Evolutionary conservation across 2,113 vertebrate genomes (phyloP), one percentile per base, ranked within the genome.

Genomic region (Calidris pygmaea): DNA sequence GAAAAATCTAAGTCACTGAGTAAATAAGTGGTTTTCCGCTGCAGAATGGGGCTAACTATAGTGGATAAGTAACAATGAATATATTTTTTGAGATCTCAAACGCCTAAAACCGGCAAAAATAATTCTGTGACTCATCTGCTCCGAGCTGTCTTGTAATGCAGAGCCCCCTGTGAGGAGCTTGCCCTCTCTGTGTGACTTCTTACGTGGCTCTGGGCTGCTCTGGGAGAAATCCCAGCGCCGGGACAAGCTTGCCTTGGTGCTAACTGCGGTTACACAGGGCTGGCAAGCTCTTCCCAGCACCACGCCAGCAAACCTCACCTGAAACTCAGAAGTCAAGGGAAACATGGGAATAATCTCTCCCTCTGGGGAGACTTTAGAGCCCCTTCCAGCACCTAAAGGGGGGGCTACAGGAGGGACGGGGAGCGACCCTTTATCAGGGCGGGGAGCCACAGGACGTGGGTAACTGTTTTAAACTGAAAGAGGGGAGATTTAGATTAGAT

Each of bases 191-290:
- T 2, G 19, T 10, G 73, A 21, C 26, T 47, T 66, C 27, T 55
- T 23, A 4, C 2, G 0, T 6, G 14, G 6, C 48, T 65, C 45
- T 53, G 55, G n/a, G 72, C 50, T 13, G 22, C 45, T 45, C 32
- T 2, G 3, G 29, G 72, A 9, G 58, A 41, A 59, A 79, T 37
- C 58, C 58, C 7, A 12, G 9, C 0, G 3, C n/a, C 77, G 13
- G 2, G 1, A 12, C 26, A 22, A 41, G 12, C 50, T 63, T 16
- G 1, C n/a, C 39, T 47, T 8, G 52, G 41, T 3, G 1, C 11
- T 17, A 52, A 1, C 37, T 16, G 18, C 1, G 1, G 16, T 14
- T 23, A 7, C 1, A 0, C 7, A 7, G 59, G 60, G 4, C 10
- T 52, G 55, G 30, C 48, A 23, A 52, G 12, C 34, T 37, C n/a